These are phyloP conservation scores for Perognathus longimembris DNA, from an alignment of 2,113 vertebrate genomes.

Conservation along the genomic window DNA sequence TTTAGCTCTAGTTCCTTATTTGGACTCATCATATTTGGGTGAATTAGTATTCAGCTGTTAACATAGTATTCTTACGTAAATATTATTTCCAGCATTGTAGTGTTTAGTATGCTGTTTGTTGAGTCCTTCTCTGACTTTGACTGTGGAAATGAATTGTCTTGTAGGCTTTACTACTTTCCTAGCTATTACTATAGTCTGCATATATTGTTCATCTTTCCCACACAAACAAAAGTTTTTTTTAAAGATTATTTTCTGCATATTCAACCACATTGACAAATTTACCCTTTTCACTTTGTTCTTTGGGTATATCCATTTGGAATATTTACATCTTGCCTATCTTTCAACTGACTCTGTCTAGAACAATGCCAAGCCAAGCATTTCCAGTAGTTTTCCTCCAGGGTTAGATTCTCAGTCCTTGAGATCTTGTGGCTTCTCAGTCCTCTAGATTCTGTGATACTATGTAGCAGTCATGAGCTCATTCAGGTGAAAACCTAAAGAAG, in stretches of 20 bases:
- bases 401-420: background rate
- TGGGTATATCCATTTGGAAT: background rate
- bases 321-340: background rate
- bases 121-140: background rate
- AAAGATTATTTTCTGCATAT: background rate
- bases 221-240: background rate
- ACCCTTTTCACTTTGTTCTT: background rate
- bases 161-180: background rate
- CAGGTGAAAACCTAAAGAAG: background rate
- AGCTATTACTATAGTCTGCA: background rate
- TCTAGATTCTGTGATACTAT: background rate
- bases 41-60: conserved; percentile 1
- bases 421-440: background rate
- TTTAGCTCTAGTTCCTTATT: background rate
- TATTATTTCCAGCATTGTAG: conserved; percentile 6
- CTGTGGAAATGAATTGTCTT: background rate
- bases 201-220: background rate
- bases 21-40: background rate
- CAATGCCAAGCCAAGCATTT: background rate
- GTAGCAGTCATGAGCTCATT: conserved; percentile 5
- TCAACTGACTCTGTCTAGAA: background rate
- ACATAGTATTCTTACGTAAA: background rate
- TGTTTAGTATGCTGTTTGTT: background rate
- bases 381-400: background rate
- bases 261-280: conserved; percentile 1